Evolutionary conservation across 2,888 invertebrate genomes (phyloP).

Genomic region (Lasioglossum malachurum): DNA sequence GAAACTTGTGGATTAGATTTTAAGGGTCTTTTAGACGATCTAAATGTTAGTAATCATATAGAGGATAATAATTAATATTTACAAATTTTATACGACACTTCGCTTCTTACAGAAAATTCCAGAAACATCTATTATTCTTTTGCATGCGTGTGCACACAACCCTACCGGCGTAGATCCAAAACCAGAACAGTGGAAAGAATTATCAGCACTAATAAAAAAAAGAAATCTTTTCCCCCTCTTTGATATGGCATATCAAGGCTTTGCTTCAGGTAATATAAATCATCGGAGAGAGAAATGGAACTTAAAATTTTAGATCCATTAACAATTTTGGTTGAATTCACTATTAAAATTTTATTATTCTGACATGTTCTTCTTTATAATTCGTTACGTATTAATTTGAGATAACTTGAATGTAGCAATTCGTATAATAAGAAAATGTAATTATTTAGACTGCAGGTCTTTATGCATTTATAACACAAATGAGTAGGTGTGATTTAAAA

Average conservation of each 20-base stretch:
- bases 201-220: slow-evolving; percentile 93
- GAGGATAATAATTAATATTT: slow-evolving; percentile 26
- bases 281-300: background rate
- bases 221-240: slow-evolving; percentile 95
- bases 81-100: slow-evolving; percentile 15
- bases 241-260: slow-evolving; percentile 99
- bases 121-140: slow-evolving; percentile 93
- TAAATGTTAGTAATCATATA: slow-evolving; percentile 88
- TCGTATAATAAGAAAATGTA: background rate
- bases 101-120: slow-evolving; percentile 92
- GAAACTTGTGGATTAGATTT: slow-evolving; percentile 97
- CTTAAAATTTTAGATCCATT: background rate
- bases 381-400: background rate
- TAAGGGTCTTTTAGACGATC: slow-evolving; percentile 94
- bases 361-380: background rate
- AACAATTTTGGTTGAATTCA: background rate
- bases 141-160: slow-evolving; percentile 99
- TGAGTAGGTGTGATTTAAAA: too few relatives aligned
- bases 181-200: slow-evolving; percentile 94
- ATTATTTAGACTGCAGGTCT: too few relatives aligned
- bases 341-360: background rate
- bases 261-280: slow-evolving; percentile 89
- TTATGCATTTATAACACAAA: too few relatives aligned
- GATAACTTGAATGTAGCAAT: background rate
- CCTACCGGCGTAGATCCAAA: slow-evolving; percentile 98